These are phyloP conservation scores for Megathymus violae DNA, from an alignment of 1,140 invertebrate genomes.

Conservation along the genomic window DNA sequence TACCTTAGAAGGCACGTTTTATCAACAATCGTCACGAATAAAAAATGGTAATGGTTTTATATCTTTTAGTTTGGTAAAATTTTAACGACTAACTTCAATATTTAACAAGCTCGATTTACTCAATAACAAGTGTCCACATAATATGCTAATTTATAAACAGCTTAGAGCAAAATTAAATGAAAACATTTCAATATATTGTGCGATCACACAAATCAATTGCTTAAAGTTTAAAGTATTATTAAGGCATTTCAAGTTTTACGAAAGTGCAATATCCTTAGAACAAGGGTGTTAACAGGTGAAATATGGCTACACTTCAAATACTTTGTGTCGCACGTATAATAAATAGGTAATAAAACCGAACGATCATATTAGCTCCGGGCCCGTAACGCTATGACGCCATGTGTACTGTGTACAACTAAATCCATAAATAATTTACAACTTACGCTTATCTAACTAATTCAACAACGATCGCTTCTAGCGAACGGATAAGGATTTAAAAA, in stretches of 20 bases:
- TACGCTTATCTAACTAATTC: constrained; percentile 55
- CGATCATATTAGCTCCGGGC: constrained; percentile 71
- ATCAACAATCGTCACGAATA: constrained; percentile 24
- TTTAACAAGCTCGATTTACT: constrained; percentile 19
- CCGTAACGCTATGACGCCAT: constrained; percentile 52
- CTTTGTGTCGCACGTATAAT: constrained; percentile 30
- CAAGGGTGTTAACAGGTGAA: background rate
- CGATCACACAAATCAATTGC: too few species aligned
- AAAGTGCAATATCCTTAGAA: too few species aligned
- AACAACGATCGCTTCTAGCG: constrained; percentile 67
- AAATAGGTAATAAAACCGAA: constrained; percentile 51
- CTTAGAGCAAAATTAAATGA: too few species aligned
- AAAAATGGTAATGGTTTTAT: constrained; percentile 15
- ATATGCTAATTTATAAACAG: too few species aligned
- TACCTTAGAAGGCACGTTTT: constrained; percentile 22
- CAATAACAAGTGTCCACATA: too few species aligned
- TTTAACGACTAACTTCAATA: constrained; percentile 5
- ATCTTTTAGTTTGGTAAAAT: constrained; percentile 20
- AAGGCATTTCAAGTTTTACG: too few species aligned
- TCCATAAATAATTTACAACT: constrained; percentile 62
- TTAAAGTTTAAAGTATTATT: too few species aligned
- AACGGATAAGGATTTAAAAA: constrained; percentile 54
- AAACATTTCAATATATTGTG: too few species aligned
- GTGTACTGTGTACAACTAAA: constrained; percentile 51
- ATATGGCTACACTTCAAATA: constrained; percentile 32